A percentile compares a stretch with the other conserved stretches of the same genome.
phyloP scores from a whole-genome alignment of 2,113 vertebrate species.

The Myotis lucifugus region DNA sequence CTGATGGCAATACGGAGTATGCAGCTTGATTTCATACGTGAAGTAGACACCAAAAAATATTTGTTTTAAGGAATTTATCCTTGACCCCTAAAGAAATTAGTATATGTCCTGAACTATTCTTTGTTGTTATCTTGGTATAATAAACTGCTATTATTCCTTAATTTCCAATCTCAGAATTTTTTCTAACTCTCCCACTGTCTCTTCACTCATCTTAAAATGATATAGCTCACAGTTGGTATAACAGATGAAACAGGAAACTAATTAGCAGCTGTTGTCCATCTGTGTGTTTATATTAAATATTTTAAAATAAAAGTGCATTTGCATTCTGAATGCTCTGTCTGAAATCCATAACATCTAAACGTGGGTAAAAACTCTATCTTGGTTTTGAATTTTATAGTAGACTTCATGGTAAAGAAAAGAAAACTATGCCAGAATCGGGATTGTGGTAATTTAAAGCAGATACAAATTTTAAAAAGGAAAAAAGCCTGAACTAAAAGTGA shows the following conservation, averaged over 20 bases:
- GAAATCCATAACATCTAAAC: slow-evolving; percentile 64
- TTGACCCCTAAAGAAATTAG: slow-evolving; percentile 45
- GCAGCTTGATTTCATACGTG: not conserved
- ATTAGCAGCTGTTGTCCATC: slow-evolving; percentile 70
- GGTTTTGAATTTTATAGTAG: slow-evolving; percentile 57
- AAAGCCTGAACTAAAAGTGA: not conserved
- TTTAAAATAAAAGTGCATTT: slow-evolving; percentile 73
- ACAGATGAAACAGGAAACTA: slow-evolving; percentile 74
- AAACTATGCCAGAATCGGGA: not conserved
- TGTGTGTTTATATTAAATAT: slow-evolving; percentile 75
- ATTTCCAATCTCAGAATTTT: slow-evolving; percentile 60
- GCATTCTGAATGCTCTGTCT: slow-evolving; percentile 56
- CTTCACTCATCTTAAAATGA: slow-evolving; percentile 69
- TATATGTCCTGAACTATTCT: not conserved
- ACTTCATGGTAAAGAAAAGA: slow-evolving; percentile 25
- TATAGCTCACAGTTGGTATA: slow-evolving; percentile 64
- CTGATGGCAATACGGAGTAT: not conserved
- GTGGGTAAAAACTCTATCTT: slow-evolving; percentile 47
- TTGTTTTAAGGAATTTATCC: not conserved
- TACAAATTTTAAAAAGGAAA: slow-evolving; percentile 34
- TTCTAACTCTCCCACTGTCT: slow-evolving; percentile 24
- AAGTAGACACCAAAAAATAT: slow-evolving; percentile 28
- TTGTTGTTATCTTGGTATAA: slow-evolving; percentile 27
- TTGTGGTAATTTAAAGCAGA: slow-evolving; percentile 46
- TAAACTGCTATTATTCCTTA: slow-evolving; percentile 39